A percentile compares a stretch with the other conserved stretches of the same genome.
Conservation (phyloP, 2,797 vertebrate species). For the Gadopsis marmoratus region DNA sequence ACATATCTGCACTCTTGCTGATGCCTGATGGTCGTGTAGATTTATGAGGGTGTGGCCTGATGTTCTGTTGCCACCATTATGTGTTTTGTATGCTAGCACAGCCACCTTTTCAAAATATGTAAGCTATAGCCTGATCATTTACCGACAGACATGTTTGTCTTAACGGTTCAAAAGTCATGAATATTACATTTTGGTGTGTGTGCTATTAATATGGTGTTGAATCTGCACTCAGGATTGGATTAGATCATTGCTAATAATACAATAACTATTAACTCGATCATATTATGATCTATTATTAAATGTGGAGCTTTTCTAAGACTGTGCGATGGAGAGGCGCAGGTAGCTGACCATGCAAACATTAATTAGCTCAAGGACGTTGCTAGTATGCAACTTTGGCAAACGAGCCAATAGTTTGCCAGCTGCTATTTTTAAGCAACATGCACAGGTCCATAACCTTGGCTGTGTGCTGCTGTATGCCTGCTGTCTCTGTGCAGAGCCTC, state of each 20-base stretch:
- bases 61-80: constrained; percentile 1
- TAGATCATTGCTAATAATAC: neutral
- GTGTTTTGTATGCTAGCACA: neutral
- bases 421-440: neutral
- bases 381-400: neutral
- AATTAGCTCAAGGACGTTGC: neutral
- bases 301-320: neutral
- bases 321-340: neutral
- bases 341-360: neutral
- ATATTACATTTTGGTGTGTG: neutral
- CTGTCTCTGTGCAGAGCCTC: constrained; percentile 3
- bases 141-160: constrained; percentile 6
- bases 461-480: neutral
- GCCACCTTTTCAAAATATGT: neutral
- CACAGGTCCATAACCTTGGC: neutral
- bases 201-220: neutral
- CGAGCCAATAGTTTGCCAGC: neutral
- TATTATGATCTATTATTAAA: neutral
- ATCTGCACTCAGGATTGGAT: neutral
- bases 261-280: neutral
- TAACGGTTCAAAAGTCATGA: neutral
- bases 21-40: constrained; percentile 7
- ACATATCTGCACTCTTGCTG: no score
- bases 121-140: constrained; percentile 1
- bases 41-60: constrained; percentile 16